Evolutionary conservation across 2,888 invertebrate species (phyloP).

Genomic region (Oasisia sp.): DNA sequence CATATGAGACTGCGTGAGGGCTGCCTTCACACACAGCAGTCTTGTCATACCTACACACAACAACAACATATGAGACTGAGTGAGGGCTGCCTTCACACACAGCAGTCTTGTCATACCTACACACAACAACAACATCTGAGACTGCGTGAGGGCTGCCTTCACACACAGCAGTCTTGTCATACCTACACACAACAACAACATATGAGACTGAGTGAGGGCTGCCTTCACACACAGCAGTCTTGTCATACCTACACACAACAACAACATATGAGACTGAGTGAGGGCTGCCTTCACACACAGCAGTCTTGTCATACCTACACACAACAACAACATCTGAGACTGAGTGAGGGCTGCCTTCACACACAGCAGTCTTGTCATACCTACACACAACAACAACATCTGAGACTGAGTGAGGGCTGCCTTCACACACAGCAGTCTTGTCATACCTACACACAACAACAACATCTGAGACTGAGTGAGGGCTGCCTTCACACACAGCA

Average conservation of each 20-base stretch:
- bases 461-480: conserved; percentile 27
- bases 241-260: conserved; percentile 51
- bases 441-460: too few species aligned
- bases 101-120: too few species aligned
- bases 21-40: too few species aligned
- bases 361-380: conserved; percentile 27
- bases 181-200: conserved; percentile 65
- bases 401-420: conserved; percentile 65
- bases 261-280: background rate
- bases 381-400: too few species aligned
- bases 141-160: too few species aligned
- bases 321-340: too few species aligned
- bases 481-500: conserved; percentile 66
- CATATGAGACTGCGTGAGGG: too few species aligned
- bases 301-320: conserved; percentile 54
- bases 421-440: conserved; percentile 45
- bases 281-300: conserved; percentile 72
- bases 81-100: too few species aligned
- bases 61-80: too few species aligned
- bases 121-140: too few species aligned
- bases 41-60: too few species aligned
- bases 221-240: conserved; percentile 66
- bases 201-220: conserved; percentile 79
- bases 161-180: too few species aligned
- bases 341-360: conserved; percentile 66